Evolutionary conservation across 2,797 vertebrate genomes (phyloP), one percentile per base, ranked within the genome.

Genomic region (Parambassis ranga): DNA sequence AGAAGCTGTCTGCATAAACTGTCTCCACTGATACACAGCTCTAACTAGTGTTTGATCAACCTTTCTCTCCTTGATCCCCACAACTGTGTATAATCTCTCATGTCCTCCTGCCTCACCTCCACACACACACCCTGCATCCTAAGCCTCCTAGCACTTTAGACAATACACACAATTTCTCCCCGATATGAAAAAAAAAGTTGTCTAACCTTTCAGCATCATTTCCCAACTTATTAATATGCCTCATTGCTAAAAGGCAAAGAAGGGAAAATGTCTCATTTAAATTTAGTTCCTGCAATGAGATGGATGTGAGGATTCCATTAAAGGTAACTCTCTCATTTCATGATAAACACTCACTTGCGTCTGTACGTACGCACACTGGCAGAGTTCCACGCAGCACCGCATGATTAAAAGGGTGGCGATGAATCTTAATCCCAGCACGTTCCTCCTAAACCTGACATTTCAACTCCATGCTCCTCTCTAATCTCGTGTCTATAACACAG

Each of bases 241-340:
- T 75, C 77, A 64, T 75, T 18, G 85, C 90, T 85, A 72, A 89
- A 83, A 90, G 84, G 87, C 84, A 81, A n/a, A 76, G 64, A 66
- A 81, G 71, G 47, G 80, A 86, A 89, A 91, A 91, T 91, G 88
- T 90, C 90, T 90, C 86, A 90, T 89, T 90, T 90, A 84, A 90
- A 90, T 88, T 79, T 88, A 52, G 50, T n/a, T 81, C 78, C 50
- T 26, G 47, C 26, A 59, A 69, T 71, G 75, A 82, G 81, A 87
- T 74, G 75, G 77, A 81, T 83, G 82, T 79, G 77, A n/a, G 26
- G 65, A 46, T 75, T 79, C 67, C 60, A 71, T 76, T 86, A 80
- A 57, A 83, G 67, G 64, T 63, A 64, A 55, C 65, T 55, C 58
- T 69, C 42, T 52, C 56, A n/a, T 64, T 55, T 62, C 69, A 49